Conservation (phyloP, 2,797 vertebrate species). For the Fringilla coelebs region DNA sequence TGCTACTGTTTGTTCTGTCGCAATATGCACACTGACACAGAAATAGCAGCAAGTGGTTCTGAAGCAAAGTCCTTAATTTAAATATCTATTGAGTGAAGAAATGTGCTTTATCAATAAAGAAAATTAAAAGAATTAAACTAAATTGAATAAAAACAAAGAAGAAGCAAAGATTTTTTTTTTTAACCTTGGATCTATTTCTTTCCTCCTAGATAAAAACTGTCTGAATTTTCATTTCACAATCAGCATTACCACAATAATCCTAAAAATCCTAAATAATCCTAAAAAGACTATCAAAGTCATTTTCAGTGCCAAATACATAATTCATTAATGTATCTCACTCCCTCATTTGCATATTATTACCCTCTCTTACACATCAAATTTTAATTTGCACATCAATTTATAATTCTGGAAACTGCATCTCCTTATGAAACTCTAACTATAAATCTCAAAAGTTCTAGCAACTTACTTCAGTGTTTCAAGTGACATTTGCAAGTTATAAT, state of each 20-base stretch:
- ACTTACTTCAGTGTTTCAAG: slow-evolving; percentile 93
- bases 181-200: background rate
- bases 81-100: background rate
- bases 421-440: background rate
- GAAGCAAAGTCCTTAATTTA: background rate
- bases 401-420: background rate
- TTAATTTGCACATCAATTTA: background rate
- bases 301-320: background rate
- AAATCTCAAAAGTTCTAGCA: background rate
- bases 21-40: background rate
- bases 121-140: background rate
- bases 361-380: background rate
- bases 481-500: slow-evolving; percentile 97
- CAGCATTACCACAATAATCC: background rate
- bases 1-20: background rate
- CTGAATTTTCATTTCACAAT: background rate
- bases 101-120: background rate
- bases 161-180: background rate
- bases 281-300: background rate
- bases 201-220: background rate
- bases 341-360: background rate
- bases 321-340: background rate
- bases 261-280: background rate
- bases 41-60: background rate
- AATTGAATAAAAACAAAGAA: background rate